Evolutionary conservation across 2,888 invertebrate species (phyloP).

Genomic region (Synanthedon tipuliformis): DNA sequence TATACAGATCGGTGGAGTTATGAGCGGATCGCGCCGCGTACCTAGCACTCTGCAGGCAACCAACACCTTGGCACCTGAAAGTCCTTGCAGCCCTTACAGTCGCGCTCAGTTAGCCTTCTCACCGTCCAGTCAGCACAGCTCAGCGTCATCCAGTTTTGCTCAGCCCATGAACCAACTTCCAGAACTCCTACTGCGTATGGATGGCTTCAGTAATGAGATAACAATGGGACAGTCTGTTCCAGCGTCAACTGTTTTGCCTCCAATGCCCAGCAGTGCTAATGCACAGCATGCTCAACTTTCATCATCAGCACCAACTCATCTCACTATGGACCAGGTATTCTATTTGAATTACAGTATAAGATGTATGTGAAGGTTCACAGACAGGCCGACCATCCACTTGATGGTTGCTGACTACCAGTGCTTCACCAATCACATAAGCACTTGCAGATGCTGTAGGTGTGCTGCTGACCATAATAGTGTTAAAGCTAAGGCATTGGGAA

Average conservation of each 20-base stretch:
- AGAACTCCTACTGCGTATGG: slow-evolving; percentile 77
- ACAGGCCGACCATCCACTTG: no score
- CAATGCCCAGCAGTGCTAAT: slow-evolving; percentile 48
- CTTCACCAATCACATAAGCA: no score
- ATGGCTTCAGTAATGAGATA: slow-evolving; percentile 66
- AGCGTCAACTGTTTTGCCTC: slow-evolving; percentile 64
- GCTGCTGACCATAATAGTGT: no score
- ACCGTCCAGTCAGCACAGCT: slow-evolving; percentile 75
- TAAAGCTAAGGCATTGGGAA: no score
- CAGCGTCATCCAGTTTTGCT: slow-evolving; percentile 60
- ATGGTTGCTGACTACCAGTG: no score
- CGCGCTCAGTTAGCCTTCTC: slow-evolving; percentile 70
- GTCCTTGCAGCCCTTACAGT: slow-evolving; percentile 67
- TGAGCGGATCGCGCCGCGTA: slow-evolving; percentile 45
- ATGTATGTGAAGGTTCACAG: no score
- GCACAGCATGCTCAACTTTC: slow-evolving; percentile 76
- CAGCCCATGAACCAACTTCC: slow-evolving; percentile 63
- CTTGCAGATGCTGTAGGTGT: no score
- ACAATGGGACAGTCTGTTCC: slow-evolving; percentile 75
- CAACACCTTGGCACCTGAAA: slow-evolving; percentile 36
- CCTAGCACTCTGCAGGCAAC: slow-evolving; percentile 27
- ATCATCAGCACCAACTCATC: slow-evolving; percentile 88
- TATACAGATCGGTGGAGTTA: slow-evolving; percentile 62
- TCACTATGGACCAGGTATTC: slow-evolving; percentile 77
- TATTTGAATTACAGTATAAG: no score